phyloP scores from a whole-genome alignment of 2,888 invertebrate species.

The Pseudococcus longispinus region DNA sequence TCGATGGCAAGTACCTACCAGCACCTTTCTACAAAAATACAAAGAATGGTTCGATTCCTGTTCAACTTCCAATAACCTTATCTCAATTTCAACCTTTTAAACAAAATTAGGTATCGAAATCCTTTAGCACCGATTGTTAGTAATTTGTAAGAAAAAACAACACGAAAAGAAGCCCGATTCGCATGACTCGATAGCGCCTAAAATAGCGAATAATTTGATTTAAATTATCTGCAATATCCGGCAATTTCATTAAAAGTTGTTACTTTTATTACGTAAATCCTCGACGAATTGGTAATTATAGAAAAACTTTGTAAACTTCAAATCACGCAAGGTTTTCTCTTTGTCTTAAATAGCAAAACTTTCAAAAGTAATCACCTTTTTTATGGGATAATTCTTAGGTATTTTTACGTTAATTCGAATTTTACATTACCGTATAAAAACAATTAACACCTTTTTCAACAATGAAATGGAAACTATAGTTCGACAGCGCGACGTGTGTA shows the following conservation, averaged over 20 bases:
- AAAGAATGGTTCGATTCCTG: too few species aligned
- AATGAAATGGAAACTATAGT: not conserved
- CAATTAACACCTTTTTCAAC: slow-evolving; percentile 21
- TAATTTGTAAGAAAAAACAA: not conserved
- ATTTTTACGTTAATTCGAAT: not conserved
- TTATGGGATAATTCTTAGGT: not conserved
- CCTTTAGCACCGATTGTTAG: too few species aligned
- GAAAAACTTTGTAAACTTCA: slow-evolving; percentile 10
- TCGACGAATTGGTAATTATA: slow-evolving; percentile 9
- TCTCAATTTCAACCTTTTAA: too few species aligned
- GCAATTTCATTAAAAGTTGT: slow-evolving; percentile 42
- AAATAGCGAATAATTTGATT: slow-evolving; percentile 14
- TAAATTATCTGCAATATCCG: slow-evolving; percentile 42
- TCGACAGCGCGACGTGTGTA: not conserved
- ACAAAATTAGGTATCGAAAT: not conserved
- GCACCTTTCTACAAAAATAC: too few species aligned
- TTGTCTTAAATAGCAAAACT: not conserved
- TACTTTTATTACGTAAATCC: slow-evolving; percentile 22
- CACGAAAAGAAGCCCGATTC: not conserved
- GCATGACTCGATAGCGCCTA: slow-evolving; percentile 1
- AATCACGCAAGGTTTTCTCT: slow-evolving; percentile 8
- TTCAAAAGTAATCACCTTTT: slow-evolving; percentile 24
- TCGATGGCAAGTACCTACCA: too few species aligned
- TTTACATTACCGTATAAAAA: not conserved
- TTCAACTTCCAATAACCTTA: too few species aligned